Evolutionary conservation across 1,140 invertebrate species (phyloP).

Genomic region (Drosophila truncata): DNA sequence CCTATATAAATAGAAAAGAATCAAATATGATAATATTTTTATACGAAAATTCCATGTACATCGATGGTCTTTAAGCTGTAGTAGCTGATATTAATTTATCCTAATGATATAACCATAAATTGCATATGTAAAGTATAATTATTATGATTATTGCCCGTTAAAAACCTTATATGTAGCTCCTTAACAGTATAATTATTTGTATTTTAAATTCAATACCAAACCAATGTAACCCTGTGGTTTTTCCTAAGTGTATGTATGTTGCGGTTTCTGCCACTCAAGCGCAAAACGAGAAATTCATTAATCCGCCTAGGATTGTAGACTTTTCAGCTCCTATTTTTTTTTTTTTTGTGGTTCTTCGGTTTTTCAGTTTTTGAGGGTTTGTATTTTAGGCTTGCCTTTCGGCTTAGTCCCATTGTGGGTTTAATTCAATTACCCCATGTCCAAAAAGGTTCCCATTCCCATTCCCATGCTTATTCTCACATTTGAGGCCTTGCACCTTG

Average conservation of each 20-base stretch:
- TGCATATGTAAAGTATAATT: too few species aligned
- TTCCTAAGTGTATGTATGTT: constrained; percentile 13
- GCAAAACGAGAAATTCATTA: constrained; percentile 76
- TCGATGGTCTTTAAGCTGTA: too few species aligned
- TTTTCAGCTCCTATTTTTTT: constrained; percentile 41
- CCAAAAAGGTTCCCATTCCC: constrained; percentile 21
- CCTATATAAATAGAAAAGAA: too few species aligned
- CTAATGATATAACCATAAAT: too few species aligned
- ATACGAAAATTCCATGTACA: too few species aligned
- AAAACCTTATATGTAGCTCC: background rate
- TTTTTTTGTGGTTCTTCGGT: constrained; percentile 28
- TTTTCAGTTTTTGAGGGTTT: constrained; percentile 25
- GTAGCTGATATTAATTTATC: too few species aligned
- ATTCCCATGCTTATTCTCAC: constrained; percentile 48
- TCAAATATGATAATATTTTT: too few species aligned
- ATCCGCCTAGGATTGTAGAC: constrained; percentile 54
- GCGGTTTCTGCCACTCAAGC: constrained; percentile 66
- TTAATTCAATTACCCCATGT: constrained; percentile 65
- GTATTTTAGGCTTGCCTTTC: constrained; percentile 42
- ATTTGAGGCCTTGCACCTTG: constrained; percentile 68
- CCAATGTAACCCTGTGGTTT: background rate
- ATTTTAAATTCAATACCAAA: background rate
- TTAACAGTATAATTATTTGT: too few species aligned
- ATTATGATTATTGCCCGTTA: too few species aligned
- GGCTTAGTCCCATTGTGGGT: constrained; percentile 41